Evolutionary conservation across 2,888 invertebrate species (phyloP), one percentile per base, ranked within the genome.

Genomic region (Ennomos quercinarius): DNA sequence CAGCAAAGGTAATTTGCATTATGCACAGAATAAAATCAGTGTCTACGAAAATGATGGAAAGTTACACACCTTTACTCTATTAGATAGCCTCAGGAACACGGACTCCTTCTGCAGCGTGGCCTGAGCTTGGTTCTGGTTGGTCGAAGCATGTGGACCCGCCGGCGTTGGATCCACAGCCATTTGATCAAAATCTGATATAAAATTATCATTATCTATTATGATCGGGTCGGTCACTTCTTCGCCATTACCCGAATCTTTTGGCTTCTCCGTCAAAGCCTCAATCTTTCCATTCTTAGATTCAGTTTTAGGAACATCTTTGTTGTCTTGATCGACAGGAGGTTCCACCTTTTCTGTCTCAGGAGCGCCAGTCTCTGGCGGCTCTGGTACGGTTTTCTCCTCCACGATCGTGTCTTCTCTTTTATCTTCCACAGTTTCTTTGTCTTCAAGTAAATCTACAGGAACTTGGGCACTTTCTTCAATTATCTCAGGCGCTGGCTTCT

Each of bases 1-100:
- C 27, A 5, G 27, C 27, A 27, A 27, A 27, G 1, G 5, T 27
- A 27, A 27, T 27, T 27, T 27, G 27, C 27, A 17, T 17, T 17
- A 4, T 4, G 4, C 17, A 17, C 6, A 27, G 27, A 27, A 27
- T 27, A 27, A 27, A 27, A 27, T 6, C 17, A 17, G 27, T 27
- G 6, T 27, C 27, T 27, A 27, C 27, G 5, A 27, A 27, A 6
- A 6, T 17, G 17, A 27, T 27, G 27, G 27, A 27, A 44, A 34
- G 41, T 60, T 67, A 76, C 89, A 81, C 78, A 97, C 97, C 95
- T 98, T 98, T 57, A 99, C 98, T 78, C 99, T 95, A 86, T 99
- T 99, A 60, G 98, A 98, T 59, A 99, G 94, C 69, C 99, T 94
- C 80, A 99, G 95, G 83, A 99, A 98, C n/a, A 99, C 97, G 9